Conservation (phyloP, 2,797 vertebrate species). For the Pantherophis alleghaniensis region DNA sequence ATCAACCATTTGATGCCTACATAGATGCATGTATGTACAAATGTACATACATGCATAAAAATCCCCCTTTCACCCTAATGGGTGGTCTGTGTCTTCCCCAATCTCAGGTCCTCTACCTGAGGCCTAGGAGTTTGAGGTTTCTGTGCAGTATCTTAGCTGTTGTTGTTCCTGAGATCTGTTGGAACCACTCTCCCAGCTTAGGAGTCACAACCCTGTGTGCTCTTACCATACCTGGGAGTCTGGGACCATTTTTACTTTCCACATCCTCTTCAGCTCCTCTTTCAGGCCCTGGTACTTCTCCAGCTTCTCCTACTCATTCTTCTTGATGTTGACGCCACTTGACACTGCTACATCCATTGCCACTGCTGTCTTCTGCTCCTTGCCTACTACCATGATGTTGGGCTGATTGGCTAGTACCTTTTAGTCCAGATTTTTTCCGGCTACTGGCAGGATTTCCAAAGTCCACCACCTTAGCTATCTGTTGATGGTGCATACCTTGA, state of each 20-base stretch:
- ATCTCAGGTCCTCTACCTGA: background rate
- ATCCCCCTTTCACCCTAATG: background rate
- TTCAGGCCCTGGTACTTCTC: background rate
- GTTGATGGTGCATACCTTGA: background rate
- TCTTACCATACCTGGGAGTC: background rate
- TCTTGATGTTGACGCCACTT: background rate
- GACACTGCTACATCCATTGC: background rate
- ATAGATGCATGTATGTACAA: background rate
- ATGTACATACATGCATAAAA: background rate
- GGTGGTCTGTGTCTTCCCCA: background rate
- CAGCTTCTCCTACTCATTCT: background rate
- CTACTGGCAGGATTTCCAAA: background rate
- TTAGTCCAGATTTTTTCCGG: background rate
- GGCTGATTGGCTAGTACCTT: background rate
- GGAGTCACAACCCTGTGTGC: background rate
- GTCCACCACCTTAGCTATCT: background rate
- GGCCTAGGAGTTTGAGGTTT: background rate
- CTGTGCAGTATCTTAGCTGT: background rate
- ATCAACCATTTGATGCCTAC: background rate
- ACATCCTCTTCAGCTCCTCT: background rate
- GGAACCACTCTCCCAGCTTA: background rate
- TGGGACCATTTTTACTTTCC: background rate
- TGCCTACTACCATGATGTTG: background rate
- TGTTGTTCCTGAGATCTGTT: background rate
- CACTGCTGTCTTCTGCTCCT: background rate